Evolutionary conservation across 1,140 invertebrate species (phyloP), one percentile per base, ranked within the genome.

Genomic region (Brachionus rotundiformis): DNA sequence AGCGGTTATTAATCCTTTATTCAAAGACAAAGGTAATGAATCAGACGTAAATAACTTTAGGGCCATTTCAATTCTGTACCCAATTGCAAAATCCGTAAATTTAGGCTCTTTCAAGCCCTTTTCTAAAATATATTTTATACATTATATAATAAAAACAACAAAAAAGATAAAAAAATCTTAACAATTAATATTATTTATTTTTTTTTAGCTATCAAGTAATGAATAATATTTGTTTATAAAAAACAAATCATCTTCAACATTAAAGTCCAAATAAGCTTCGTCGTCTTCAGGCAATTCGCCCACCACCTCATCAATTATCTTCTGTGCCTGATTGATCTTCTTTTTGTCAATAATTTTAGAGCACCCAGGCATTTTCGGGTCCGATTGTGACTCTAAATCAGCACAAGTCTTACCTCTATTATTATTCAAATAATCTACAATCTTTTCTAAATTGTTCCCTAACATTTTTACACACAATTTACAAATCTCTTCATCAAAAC

Each of bases 201-300:
- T 11, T 11, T 16, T 6, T 73, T 73, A 73, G 13, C 16, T 23
- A 39, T 79, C 59, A 31, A 79, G 54, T 39, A 79, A 59, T 23
- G 76, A 79, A 54, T 79, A 33, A 41, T 79, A 79, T 63, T 63
- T 54, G 31, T 79, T 79, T 8, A 79, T 79, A 10, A 39, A 79
- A 33, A 36, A 36, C 10, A 59, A 59, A 31, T 79, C 76, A 10
- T 79, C 76, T 27, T 63, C 59, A 5, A 39, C 29, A 41, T 79
- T 63, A 2, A 79, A 41, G 23, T 79, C 76, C 16, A 79, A 63
- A 79, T 79, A 79, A 3, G 76, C 76, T 8, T 79, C 76, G 13
- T 79, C 76, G 11, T 79, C 76, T 36, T 79, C 76, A 23, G 76
- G 47, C 7, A 79, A 33, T 13, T 79, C 76, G 11, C 36, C 11